These are phyloP conservation scores for Callopanchax toddi DNA, from an alignment of 2,113 vertebrate species.

Conservation along the genomic window DNA sequence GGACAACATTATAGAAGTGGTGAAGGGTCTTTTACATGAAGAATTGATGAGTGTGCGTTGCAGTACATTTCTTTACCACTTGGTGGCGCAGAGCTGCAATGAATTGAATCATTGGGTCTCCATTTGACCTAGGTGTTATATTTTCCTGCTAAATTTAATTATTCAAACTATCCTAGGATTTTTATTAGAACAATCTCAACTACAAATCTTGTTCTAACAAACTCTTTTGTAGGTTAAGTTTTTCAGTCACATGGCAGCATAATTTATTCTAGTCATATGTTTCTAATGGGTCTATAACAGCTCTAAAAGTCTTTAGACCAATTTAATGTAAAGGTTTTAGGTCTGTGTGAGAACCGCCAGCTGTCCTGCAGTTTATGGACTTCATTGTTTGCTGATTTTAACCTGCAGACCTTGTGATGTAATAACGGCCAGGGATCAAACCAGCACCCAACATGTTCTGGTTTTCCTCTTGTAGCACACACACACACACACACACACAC, in stretches of 20 bases:
- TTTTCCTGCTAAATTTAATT: too few relatives aligned
- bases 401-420: constrained; percentile 22
- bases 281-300: background rate
- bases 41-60: background rate
- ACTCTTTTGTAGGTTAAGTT: too few relatives aligned
- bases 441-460: background rate
- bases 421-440: constrained; percentile 26
- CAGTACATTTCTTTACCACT: constrained; percentile 27
- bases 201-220: too few relatives aligned
- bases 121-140: too few relatives aligned
- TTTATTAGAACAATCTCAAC: too few relatives aligned
- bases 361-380: background rate
- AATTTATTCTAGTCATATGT: background rate
- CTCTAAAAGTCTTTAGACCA: background rate
- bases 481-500: background rate
- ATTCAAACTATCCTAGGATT: too few relatives aligned
- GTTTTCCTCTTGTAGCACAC: too few relatives aligned
- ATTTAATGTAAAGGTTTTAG: background rate
- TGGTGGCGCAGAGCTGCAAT: constrained; percentile 22
- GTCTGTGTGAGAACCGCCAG: background rate
- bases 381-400: background rate
- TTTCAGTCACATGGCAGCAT: too few relatives aligned
- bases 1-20: too few relatives aligned
- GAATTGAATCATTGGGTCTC: background rate
- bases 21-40: background rate